Conservation (phyloP, 2,113 vertebrate species). For the Buteo buteo region DNA sequence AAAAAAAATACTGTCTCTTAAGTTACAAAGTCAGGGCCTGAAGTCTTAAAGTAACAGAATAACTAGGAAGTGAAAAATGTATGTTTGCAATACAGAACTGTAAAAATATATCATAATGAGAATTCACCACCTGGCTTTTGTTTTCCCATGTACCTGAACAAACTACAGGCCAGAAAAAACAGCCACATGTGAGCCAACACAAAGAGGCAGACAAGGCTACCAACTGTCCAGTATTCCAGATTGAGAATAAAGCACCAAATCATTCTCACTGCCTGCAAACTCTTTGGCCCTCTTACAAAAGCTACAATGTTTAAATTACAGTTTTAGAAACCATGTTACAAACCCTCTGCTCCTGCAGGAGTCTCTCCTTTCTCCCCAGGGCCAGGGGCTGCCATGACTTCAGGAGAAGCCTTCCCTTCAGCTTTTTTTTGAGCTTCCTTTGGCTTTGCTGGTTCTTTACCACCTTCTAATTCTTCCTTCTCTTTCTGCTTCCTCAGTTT, state of each 20-base stretch:
- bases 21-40: not conserved
- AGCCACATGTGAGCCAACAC: not conserved
- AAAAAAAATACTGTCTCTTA: not conserved
- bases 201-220: not conserved
- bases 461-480: conserved; percentile 82
- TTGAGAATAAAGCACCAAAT: not conserved
- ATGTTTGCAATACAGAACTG: not conserved
- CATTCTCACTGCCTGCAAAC: not conserved
- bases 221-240: not conserved
- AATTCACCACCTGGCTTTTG: not conserved
- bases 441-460: conserved; percentile 72
- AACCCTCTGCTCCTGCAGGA: conserved; percentile 77
- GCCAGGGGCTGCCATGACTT: not conserved
- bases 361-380: conserved; percentile 76
- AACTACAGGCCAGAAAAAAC: not conserved
- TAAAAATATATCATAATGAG: not conserved
- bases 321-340: conserved; percentile 1
- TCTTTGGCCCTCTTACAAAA: not conserved
- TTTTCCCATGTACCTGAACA: not conserved
- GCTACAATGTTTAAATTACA: not conserved
- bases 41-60: not conserved
- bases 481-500: conserved; percentile 83
- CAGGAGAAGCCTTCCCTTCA: conserved; percentile 54
- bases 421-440: conserved; percentile 64
- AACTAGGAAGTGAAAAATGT: not conserved